Base-by-base conservation (phyloP, 23 tunicate genomes). In the Oikopleura vanhoeffeni region DNA sequence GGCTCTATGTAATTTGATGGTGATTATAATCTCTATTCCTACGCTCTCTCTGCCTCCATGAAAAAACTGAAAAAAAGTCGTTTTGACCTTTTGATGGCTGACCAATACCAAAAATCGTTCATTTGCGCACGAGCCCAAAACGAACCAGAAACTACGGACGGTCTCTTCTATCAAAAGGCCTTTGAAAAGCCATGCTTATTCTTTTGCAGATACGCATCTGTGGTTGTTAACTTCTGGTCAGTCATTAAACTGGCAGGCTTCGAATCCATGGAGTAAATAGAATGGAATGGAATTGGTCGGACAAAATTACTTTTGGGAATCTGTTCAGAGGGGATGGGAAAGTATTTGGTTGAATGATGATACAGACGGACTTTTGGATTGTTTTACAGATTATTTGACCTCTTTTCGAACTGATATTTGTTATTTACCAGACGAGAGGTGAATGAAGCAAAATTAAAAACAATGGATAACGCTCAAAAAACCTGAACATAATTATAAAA, bases 221-320 rank as follows among this genome's bases (percentile, higher is more conserved):
- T n/a, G n/a, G n/a, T n/a, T n/a, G n/a, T n/a, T n/a, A n/a, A n/a
- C n/a, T n/a, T n/a, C n/a, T n/a, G n/a, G n/a, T n/a, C n/a, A n/a
- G n/a, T n/a, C n/a, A n/a, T n/a, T n/a, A n/a, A n/a, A n/a, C n/a
- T n/a, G n/a, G 79, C 4, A 28, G 32, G 32, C 27, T 71, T 30
- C 79, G 79, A 71, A 71, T 71, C 79, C 79, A 2, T 71, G 79
- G 79, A 2, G 36, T 18, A 18, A 32, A 32, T 30, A 2, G 79
- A 71, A 71, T 71, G 79, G 79, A 30, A 71, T 2, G 79, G 79
- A 28, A 71, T 13, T 71, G 79, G 79, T 71, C 79, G 36, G 79
- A 71, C 35, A 3, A 71, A 18, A 18, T 33, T 30, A 33, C 79
- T 18, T 18, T 18, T 2, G 27, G 79, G 79, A 30, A 71, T 32